Evolutionary conservation across 2,888 invertebrate species (phyloP).

Genomic region (Doris montereyensis): DNA sequence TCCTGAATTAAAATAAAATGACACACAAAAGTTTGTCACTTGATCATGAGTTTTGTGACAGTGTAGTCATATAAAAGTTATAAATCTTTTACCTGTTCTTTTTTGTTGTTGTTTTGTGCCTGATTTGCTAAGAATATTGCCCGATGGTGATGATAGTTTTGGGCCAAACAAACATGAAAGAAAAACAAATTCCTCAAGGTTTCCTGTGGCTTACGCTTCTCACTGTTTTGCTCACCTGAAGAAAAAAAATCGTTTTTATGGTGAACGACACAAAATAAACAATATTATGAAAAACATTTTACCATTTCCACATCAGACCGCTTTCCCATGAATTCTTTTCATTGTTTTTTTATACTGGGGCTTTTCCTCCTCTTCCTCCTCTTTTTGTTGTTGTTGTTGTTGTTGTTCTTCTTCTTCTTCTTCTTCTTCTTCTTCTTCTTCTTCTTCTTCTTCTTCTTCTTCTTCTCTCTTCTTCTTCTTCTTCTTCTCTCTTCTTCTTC

Average conservation of each 20-base stretch:
- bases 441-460: background rate
- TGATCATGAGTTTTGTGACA: no score
- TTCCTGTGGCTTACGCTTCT: no score
- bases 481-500: background rate
- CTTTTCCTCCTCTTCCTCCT: background rate
- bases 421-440: background rate
- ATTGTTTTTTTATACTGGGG: background rate
- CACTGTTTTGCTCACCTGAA: no score
- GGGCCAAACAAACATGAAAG: no score
- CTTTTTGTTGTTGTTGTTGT: background rate
- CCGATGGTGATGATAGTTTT: no score
- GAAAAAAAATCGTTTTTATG: background rate
- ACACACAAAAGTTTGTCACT: no score
- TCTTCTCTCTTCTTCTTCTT: background rate
- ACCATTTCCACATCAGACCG: background rate
- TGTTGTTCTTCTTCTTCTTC: background rate
- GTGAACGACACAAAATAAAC: background rate
- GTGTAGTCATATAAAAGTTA: no score
- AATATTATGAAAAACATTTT: background rate
- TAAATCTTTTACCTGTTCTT: no score
- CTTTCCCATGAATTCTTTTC: background rate
- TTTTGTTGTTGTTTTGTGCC: no score
- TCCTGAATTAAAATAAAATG: no score
- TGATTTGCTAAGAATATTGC: no score
- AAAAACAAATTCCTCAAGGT: no score